Evolutionary conservation across 2,888 invertebrate genomes (phyloP).

Genomic region (Drosophila bunnanda): DNA sequence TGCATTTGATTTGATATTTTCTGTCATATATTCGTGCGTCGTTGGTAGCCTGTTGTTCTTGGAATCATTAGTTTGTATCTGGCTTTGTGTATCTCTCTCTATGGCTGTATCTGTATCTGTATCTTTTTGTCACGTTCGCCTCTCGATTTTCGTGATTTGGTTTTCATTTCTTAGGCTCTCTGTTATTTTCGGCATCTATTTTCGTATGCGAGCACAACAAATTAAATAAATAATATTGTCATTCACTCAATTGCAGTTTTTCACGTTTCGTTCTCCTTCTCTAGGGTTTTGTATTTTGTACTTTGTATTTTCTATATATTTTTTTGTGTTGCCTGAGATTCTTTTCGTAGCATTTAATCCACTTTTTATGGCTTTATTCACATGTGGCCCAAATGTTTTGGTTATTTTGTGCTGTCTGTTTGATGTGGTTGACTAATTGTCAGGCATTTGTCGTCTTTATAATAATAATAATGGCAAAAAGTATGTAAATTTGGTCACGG

Average conservation of each 20-base stretch:
- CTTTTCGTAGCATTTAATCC: slow-evolving; percentile 17
- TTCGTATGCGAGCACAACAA: slow-evolving; percentile 21
- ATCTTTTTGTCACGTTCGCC: slow-evolving; percentile 34
- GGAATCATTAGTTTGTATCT: slow-evolving; percentile 32
- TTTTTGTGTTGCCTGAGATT: slow-evolving; percentile 1
- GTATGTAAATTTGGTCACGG: slow-evolving; percentile 1
- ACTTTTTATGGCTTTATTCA: slow-evolving; percentile 13
- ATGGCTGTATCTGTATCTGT: slow-evolving; percentile 8
- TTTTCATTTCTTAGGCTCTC: slow-evolving; percentile 26
- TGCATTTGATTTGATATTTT: slow-evolving; percentile 66
- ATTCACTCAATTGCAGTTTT: slow-evolving; percentile 40
- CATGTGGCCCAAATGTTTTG: slow-evolving; percentile 18
- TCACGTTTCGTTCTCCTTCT: neutral
- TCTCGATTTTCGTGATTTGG: slow-evolving; percentile 34
- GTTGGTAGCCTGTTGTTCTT: slow-evolving; percentile 42
- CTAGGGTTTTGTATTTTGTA: neutral
- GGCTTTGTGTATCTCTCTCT: neutral
- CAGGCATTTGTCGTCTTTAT: slow-evolving; percentile 21
- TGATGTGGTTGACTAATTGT: slow-evolving; percentile 25
- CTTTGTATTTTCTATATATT: neutral
- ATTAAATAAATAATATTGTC: slow-evolving; percentile 41
- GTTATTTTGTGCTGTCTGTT: slow-evolving; percentile 1
- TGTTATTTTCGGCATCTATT: slow-evolving; percentile 26
- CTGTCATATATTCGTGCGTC: slow-evolving; percentile 30
- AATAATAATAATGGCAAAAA: neutral